These are phyloP conservation scores for Macrocentrus cingulum DNA, from an alignment of 1,140 invertebrate species.

Conservation along the genomic window DNA sequence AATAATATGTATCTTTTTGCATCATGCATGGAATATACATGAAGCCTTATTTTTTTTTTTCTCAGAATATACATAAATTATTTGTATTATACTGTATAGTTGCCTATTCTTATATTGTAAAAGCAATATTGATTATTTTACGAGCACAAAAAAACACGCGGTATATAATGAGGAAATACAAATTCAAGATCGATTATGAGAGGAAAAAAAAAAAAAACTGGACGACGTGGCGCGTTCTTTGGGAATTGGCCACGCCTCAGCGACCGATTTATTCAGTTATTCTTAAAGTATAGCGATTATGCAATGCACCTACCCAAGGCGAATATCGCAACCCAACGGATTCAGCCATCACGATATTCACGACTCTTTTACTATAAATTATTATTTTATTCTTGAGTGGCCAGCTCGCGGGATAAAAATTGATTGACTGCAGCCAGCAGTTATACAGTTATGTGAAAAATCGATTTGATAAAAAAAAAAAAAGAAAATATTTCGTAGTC, in stretches of 20 bases:
- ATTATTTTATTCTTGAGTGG: neutral
- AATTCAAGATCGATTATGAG: neutral
- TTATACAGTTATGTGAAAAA: neutral
- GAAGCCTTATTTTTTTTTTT: too few relatives aligned
- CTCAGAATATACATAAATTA: too few relatives aligned
- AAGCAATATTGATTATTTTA: neutral
- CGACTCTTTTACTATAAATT: neutral
- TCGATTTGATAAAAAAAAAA: slow-evolving; percentile 2
- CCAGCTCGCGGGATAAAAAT: too few relatives aligned
- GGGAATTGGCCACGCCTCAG: slow-evolving; percentile 15
- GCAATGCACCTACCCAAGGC: slow-evolving; percentile 1
- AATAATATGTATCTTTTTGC: too few relatives aligned
- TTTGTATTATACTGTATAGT: neutral
- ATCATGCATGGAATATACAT: too few relatives aligned
- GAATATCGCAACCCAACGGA: slow-evolving; percentile 8
- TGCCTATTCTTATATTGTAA: neutral
- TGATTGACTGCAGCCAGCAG: too few relatives aligned
- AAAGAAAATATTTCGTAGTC: too few relatives aligned
- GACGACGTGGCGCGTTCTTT: slow-evolving; percentile 8
- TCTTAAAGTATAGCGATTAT: slow-evolving; percentile 18
- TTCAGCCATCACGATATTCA: neutral
- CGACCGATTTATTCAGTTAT: slow-evolving; percentile 12
- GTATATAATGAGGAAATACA: neutral
- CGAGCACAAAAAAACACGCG: neutral
- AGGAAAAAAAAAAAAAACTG: slow-evolving; percentile 15